Base-by-base conservation (phyloP, 1,140 invertebrate genomes). In the Tenebrio molitor region DNA sequence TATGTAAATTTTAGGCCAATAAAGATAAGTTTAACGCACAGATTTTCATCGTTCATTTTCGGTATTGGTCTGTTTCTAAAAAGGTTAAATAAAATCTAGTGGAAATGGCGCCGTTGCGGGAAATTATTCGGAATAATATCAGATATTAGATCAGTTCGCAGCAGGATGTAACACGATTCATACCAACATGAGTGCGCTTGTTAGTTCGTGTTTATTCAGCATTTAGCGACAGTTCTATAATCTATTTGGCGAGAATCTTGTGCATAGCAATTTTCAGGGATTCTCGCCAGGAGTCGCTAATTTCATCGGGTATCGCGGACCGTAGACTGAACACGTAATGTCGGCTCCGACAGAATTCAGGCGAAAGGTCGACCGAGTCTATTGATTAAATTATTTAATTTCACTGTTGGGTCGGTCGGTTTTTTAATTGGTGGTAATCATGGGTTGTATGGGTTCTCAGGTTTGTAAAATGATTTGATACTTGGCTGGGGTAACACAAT, bases 171-270 rank as follows among this genome's bases (percentile, higher is more conserved):
- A 69, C 19, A 23, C 19, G 64, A 66, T 66, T 66, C 42, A 66
- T 41, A 29, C 41, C 14, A 66, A 66, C 33, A 15, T 66, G 67
- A 58, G 33, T 58, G 29, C 16, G 67, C 29, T 69, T 69, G 67
- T 58, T 69, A 69, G 33, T 58, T 58, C 46, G 29, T 69, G 67
- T 69, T 69, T 69, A 69, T 69, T 21, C 53, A 46, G 29, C 29
- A 53, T 69, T 69, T 69, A 58, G 46, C 67, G 46, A 69, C 67
- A 69, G 15, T 69, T 58, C 19, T 39, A 5, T 69, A 69, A 69
- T 69, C 67, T 19, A 69, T 69, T 19, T 29, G 58, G 21, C 29
- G 23, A 29, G 8, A 58, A 33, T 58, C 50, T 58, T 29, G 50
- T 15, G 21, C 23, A 58, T 58, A 29, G 21, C 8, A 12, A 58